Conservation (phyloP, 2,888 invertebrate species). For the Watsonalla binaria region DNA sequence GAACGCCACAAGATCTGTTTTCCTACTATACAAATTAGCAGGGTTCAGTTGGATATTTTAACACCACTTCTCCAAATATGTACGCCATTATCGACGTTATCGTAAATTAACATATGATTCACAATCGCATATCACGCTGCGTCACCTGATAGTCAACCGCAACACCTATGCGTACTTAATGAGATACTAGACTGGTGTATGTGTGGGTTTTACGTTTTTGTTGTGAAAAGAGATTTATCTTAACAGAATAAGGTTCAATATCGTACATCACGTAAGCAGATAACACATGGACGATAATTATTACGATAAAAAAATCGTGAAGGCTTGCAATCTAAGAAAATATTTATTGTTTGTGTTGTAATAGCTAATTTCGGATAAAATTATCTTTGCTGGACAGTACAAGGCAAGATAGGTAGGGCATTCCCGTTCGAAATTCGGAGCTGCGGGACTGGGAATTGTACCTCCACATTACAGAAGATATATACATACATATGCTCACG, state of each 20-base stretch:
- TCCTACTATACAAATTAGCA: neutral
- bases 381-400: neutral
- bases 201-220: neutral
- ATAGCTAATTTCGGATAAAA: neutral
- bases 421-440: no score
- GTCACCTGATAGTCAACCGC: neutral
- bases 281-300: conserved; percentile 6
- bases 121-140: neutral
- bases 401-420: neutral
- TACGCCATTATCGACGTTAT: neutral
- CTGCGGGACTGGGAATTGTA: no score
- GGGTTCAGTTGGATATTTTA: no score
- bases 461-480: no score
- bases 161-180: neutral
- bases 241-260: neutral
- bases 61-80: neutral
- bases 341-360: neutral
- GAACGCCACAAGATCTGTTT: neutral
- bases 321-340: neutral
- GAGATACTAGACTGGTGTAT: neutral
- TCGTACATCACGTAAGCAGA: conserved; percentile 5
- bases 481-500: no score
- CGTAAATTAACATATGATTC: neutral
- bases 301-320: neutral
- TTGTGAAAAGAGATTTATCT: neutral